Evolutionary conservation across 2,888 invertebrate species (phyloP).

Genomic region (Dryomyza anilis): DNA sequence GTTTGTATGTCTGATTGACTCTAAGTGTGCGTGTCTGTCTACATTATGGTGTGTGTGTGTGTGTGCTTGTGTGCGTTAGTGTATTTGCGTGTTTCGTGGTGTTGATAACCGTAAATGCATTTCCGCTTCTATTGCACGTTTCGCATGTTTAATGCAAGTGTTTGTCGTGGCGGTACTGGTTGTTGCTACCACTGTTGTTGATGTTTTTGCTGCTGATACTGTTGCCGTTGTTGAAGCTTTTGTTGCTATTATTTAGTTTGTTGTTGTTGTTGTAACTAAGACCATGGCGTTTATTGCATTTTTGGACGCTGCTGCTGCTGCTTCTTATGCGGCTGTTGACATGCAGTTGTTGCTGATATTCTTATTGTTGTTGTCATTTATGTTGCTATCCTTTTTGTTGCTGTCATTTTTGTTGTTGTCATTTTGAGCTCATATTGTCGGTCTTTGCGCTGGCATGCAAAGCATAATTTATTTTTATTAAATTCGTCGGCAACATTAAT

Average conservation of each 20-base stretch:
- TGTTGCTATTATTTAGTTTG: not conserved
- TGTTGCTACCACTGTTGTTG: constrained; percentile 5
- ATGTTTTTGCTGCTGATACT: not conserved
- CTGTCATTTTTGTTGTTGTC: constrained; percentile 7
- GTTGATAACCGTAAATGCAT: constrained; percentile 29
- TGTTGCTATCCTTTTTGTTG: not conserved
- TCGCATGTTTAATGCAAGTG: constrained; percentile 10
- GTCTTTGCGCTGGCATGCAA: constrained; percentile 7
- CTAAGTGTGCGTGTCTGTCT: not conserved
- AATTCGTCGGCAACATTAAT: constrained; percentile 56
- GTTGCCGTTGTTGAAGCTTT: not conserved
- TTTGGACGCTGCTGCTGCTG: not conserved
- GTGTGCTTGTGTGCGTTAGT: not conserved
- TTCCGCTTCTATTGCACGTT: constrained; percentile 17
- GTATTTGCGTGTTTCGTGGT: not conserved
- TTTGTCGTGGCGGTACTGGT: not conserved
- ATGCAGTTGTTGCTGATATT: not conserved
- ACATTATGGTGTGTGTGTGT: not conserved
- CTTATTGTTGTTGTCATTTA: not conserved
- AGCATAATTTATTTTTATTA: constrained; percentile 54
- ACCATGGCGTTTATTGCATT: not conserved
- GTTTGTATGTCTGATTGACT: not conserved
- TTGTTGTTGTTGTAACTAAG: too few relatives aligned
- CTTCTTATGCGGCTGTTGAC: constrained; percentile 5
- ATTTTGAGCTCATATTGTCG: not conserved